phyloP scores from a whole-genome alignment of 2,888 invertebrate species.

The Machimus atricapillus region DNA sequence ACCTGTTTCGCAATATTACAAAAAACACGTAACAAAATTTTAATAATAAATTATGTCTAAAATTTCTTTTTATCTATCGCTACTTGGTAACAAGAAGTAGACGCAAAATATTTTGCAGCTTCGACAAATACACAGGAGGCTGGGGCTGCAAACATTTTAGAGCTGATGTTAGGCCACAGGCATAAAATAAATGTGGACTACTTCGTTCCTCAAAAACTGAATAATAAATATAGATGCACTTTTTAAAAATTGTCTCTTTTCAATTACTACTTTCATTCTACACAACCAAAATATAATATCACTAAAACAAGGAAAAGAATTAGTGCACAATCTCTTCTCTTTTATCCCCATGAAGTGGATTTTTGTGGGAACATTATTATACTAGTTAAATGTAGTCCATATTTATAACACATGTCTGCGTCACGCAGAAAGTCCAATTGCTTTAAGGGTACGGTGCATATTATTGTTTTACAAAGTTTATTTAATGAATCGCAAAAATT shows the following conservation, averaged over 20 bases:
- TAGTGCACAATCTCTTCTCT: neutral
- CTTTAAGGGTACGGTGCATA: neutral
- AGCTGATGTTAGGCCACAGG: neutral
- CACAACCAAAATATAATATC: neutral
- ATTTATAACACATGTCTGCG: neutral
- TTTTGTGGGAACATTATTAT: neutral
- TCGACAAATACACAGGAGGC: neutral
- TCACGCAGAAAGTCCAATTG: neutral
- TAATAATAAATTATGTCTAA: neutral
- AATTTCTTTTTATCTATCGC: neutral
- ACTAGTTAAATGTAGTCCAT: neutral
- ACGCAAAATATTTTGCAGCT: neutral
- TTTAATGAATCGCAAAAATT: neutral
- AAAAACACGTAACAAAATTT: neutral
- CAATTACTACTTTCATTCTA: neutral
- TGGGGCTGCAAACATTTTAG: neutral
- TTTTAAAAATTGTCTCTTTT: neutral
- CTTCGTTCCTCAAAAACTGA: neutral
- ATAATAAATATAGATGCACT: neutral
- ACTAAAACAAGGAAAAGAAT: neutral
- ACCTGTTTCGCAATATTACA: slow-evolving; percentile 2
- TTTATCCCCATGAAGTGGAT: neutral
- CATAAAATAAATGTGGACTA: neutral
- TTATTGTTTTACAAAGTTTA: neutral
- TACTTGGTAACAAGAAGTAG: neutral